A percentile compares a stretch with the other conserved stretches of the same genome.
phyloP scores from a whole-genome alignment of 2,797 vertebrate species.

The Halcyon leucocephala region DNA sequence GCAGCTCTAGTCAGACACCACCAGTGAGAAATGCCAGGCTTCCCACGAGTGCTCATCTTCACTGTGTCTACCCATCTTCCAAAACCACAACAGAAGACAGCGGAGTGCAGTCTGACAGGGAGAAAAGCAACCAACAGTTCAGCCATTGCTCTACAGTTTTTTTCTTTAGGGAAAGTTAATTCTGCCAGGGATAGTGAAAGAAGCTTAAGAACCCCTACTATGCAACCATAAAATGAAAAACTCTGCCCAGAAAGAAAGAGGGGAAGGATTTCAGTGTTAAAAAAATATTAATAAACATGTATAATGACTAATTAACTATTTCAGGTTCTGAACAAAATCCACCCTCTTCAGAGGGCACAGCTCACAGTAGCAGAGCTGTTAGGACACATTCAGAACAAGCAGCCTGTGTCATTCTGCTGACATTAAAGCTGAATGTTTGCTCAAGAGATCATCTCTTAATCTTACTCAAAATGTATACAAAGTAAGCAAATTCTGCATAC shows the following conservation, averaged over 20 bases:
- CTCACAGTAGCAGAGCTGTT: neutral
- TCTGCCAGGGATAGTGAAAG: neutral
- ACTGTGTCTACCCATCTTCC: neutral
- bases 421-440: neutral
- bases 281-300: neutral
- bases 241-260: neutral
- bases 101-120: neutral
- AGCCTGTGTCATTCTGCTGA: neutral
- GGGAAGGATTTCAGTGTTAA: neutral
- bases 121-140: neutral
- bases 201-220: neutral
- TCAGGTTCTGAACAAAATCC: neutral
- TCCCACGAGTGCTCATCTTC: neutral
- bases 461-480: conserved; percentile 12
- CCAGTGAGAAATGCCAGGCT: neutral
- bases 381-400: neutral
- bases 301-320: neutral
- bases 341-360: neutral
- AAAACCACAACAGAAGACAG: neutral
- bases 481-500: conserved; percentile 1
- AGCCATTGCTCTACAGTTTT: neutral
- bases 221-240: neutral
- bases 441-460: conserved; percentile 40
- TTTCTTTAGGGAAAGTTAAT: neutral
- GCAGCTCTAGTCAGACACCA: neutral